Evolutionary conservation across 2,797 vertebrate genomes (phyloP).

Genomic region (Falco columbarius): DNA sequence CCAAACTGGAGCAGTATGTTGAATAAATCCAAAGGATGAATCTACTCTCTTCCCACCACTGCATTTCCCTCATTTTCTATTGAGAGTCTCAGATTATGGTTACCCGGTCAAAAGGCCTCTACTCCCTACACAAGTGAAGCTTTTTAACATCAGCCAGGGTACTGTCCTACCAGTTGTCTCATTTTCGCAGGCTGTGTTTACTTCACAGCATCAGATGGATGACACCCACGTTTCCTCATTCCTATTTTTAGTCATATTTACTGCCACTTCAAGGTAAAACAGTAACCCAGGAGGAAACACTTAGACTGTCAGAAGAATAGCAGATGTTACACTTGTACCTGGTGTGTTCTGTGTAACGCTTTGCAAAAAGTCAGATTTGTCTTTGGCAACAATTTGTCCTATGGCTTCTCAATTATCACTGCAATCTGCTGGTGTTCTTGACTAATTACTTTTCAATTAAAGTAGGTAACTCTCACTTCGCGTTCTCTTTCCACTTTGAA

Average conservation of each 20-base stretch:
- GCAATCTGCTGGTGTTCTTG: not conserved
- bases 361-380: not conserved
- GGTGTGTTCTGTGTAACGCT: not conserved
- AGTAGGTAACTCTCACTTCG: not conserved
- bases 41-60: not conserved
- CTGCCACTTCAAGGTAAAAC: constrained; percentile 43
- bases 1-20: not conserved
- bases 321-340: not conserved
- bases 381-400: not conserved
- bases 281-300: not conserved
- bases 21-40: not conserved
- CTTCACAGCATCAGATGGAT: constrained; percentile 27
- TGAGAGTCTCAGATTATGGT: not conserved
- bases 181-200: constrained; percentile 50
- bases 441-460: not conserved
- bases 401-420: not conserved
- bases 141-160: not conserved
- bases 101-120: not conserved
- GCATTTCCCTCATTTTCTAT: not conserved
- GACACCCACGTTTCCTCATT: constrained; percentile 38
- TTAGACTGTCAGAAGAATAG: not conserved
- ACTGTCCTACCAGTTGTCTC: not conserved
- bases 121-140: not conserved
- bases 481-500: not conserved
- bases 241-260: constrained; percentile 40